Conservation (phyloP, 2,888 invertebrate species). For the Apamea epomidion region DNA sequence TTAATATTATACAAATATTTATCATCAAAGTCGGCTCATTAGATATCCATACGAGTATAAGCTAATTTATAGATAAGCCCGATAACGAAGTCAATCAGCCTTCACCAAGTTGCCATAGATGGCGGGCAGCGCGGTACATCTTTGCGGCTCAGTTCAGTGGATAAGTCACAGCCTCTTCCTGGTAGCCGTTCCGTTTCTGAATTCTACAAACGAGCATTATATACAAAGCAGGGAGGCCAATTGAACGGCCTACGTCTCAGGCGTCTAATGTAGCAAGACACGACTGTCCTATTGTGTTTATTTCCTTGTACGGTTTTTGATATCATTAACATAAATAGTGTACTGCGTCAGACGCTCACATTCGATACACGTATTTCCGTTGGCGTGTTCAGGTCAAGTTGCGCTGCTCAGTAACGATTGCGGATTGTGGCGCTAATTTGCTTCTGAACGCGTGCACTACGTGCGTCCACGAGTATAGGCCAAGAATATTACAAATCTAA, state of each 20-base stretch:
- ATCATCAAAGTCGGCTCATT: slow-evolving; percentile 70
- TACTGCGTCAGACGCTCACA: slow-evolving; percentile 83
- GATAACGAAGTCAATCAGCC: slow-evolving; percentile 84
- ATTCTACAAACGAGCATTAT: slow-evolving; percentile 88
- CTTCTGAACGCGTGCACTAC: slow-evolving; percentile 74
- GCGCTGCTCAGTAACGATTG: slow-evolving; percentile 71
- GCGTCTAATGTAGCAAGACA: slow-evolving; percentile 87
- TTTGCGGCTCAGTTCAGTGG: slow-evolving; percentile 79
- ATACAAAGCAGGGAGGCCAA: slow-evolving; percentile 87
- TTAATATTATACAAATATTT: slow-evolving; percentile 63
- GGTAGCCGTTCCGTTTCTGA: slow-evolving; percentile 84
- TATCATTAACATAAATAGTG: slow-evolving; percentile 88
- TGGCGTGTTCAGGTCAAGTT: slow-evolving; percentile 78
- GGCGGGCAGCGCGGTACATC: slow-evolving; percentile 78
- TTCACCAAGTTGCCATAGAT: slow-evolving; percentile 80
- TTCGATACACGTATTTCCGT: slow-evolving; percentile 82
- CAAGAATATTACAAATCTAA: slow-evolving; percentile 67
- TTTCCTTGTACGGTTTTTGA: slow-evolving; percentile 88
- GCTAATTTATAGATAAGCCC: slow-evolving; percentile 77
- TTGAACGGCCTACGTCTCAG: slow-evolving; percentile 83
- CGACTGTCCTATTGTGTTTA: slow-evolving; percentile 89
- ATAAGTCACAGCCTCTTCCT: slow-evolving; percentile 85
- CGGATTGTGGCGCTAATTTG: slow-evolving; percentile 75
- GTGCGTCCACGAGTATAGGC: slow-evolving; percentile 65
- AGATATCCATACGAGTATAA: slow-evolving; percentile 69